Base-by-base conservation (phyloP, 2,113 vertebrate species). In the Gobius niger region DNA sequence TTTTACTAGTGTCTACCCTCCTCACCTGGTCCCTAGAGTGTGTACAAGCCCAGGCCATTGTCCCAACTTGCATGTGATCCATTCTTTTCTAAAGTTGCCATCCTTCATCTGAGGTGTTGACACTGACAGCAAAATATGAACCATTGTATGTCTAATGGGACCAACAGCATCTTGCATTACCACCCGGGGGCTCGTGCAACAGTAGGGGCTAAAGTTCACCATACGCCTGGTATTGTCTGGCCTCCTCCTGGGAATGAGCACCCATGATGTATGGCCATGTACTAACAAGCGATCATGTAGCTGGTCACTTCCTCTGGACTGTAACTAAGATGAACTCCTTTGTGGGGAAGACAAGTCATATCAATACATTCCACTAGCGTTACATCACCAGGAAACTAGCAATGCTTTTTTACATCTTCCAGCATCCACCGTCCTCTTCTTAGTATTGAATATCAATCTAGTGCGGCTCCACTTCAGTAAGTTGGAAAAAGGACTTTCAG, bases 141-240 rank as follows among this genome's bases (percentile, higher is more conserved):
- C 63, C 76, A 75, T 84, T 88, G 83, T 82, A 81, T 49, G 53
- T 79, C 71, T 72, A 62, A 59, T 54, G 44, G 75, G 85, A 78
- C 68, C 9, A 69, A 64, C 75, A 76, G 68, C 85, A 92, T 77
- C 77, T 82, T 89, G 92, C 90, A 88, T 67, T 59, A 68, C 76
- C 71, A 86, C 89, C 91, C 76, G 67, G 67, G 68, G 88, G 80
- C 70, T 65, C 70, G 81, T 82, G 79, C 80, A 83, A 82, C 50
- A 60, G 75, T 67, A 73, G 66, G 54, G 50, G 49, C 60, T 50
- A 71, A 62, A 80, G 76, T 85, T 85, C 85, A 85, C 13, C n/a
- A 11, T 76, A 60, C 73, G 79, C 71, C 67, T 75, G 64, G 56
- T 67, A 84, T 85, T 85, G 84, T 83, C 67, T 66, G 65, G 44